phyloP scores from a whole-genome alignment of 2,888 invertebrate species.

The Eupithecia subumbrata region DNA sequence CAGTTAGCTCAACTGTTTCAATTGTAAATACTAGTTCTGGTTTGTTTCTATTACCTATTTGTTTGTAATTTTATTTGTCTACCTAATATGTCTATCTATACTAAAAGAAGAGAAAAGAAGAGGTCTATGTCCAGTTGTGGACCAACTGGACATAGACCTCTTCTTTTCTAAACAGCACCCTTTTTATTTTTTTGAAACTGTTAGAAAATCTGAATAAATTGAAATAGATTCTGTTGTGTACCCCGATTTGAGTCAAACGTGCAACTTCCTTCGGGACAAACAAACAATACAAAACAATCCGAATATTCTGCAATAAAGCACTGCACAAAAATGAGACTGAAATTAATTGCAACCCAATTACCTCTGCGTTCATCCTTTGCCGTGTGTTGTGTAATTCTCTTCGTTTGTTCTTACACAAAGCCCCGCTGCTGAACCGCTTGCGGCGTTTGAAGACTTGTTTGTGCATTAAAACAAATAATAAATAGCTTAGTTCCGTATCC shows the following conservation, averaged over 20 bases:
- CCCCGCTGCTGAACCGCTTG: slow-evolving; percentile 10
- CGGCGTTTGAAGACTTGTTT: slow-evolving; percentile 39
- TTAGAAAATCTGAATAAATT: no score
- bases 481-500: slow-evolving; percentile 52
- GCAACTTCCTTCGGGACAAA: background rate
- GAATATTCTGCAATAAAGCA: background rate
- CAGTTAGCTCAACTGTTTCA: no score
- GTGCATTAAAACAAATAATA: slow-evolving; percentile 51
- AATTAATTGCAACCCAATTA: slow-evolving; percentile 3
- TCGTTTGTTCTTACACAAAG: slow-evolving; percentile 1
- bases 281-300: background rate
- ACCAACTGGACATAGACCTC: no score
- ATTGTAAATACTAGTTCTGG: no score
- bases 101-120: no score
- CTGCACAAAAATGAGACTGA: background rate
- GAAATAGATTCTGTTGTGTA: no score
- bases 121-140: no score
- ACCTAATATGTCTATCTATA: no score
- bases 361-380: background rate
- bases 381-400: background rate
- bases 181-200: no score
- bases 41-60: no score
- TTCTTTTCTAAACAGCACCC: no score
- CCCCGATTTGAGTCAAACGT: background rate
- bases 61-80: no score